Evolutionary conservation across 2,797 vertebrate genomes (phyloP).

Genomic region (Psittacula derbiana): DNA sequence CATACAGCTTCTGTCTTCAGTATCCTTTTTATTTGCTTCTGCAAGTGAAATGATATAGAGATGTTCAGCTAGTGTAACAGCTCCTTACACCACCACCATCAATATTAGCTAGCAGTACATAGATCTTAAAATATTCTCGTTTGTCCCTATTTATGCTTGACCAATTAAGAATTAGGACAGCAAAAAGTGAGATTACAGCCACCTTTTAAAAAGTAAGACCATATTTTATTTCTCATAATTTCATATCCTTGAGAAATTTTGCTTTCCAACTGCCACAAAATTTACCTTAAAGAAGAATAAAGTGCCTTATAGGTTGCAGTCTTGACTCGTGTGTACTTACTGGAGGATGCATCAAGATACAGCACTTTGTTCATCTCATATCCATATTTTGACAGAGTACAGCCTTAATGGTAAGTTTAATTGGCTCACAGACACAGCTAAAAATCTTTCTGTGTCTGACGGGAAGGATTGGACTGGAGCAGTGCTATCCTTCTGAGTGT

Average conservation of each 20-base stretch:
- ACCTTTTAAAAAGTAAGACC: not conserved
- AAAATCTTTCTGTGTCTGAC: not conserved
- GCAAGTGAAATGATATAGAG: not conserved
- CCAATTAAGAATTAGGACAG: not conserved
- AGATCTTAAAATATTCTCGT: not conserved
- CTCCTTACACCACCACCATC: not conserved
- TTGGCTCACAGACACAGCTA: not conserved
- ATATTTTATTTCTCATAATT: not conserved
- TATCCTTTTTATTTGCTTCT: not conserved
- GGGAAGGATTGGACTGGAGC: not conserved
- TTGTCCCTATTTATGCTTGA: not conserved
- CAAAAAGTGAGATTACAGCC: not conserved
- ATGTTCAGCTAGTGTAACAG: not conserved
- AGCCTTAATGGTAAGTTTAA: not conserved
- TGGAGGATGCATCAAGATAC: not conserved
- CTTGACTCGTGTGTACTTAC: not conserved
- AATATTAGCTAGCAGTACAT: not conserved
- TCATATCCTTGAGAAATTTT: not conserved
- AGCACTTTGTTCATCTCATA: not conserved
- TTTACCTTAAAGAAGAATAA: not conserved
- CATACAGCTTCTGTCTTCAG: not conserved
- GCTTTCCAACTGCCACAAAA: not conserved
- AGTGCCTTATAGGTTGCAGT: not conserved
- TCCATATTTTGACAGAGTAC: not conserved
- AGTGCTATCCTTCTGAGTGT: not conserved